Evolutionary conservation across 2,113 vertebrate genomes (phyloP).

Genomic region (Sula dactylatra): DNA sequence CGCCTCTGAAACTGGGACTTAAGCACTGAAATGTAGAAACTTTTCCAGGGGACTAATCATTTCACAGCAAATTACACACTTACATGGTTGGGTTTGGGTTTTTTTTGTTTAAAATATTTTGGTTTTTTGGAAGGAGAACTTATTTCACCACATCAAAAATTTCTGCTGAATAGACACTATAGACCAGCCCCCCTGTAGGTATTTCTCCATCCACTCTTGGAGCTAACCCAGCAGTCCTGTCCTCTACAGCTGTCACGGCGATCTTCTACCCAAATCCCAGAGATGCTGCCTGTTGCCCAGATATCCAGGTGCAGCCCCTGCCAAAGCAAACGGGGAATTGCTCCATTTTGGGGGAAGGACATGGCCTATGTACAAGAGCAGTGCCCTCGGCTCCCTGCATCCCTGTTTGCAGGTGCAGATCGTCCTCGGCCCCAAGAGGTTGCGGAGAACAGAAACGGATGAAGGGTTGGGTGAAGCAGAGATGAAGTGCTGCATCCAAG

Average conservation of each 20-base stretch:
- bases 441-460: not conserved
- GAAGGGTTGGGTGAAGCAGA: not conserved
- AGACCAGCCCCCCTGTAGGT: not conserved
- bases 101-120: too few species aligned
- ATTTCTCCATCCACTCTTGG: not conserved
- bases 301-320: not conserved
- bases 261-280: not conserved
- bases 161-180: not conserved
- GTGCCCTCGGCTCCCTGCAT: not conserved
- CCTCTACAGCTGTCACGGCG: not conserved
- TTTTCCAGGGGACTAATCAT: not conserved
- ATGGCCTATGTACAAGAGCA: fast-evolving
- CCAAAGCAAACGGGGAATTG: fast-evolving
- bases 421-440: not conserved
- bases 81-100: too few species aligned
- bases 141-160: not conserved
- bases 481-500: not conserved
- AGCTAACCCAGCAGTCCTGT: not conserved
- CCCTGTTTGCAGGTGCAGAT: not conserved
- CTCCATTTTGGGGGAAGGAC: not conserved
- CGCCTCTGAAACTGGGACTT: not conserved
- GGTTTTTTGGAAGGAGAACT: not conserved
- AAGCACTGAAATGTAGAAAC: not conserved
- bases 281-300: not conserved
- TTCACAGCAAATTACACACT: not conserved